Evolutionary conservation across 2,797 vertebrate species (phyloP).

Genomic region (Tamandua tetradactyla): DNA sequence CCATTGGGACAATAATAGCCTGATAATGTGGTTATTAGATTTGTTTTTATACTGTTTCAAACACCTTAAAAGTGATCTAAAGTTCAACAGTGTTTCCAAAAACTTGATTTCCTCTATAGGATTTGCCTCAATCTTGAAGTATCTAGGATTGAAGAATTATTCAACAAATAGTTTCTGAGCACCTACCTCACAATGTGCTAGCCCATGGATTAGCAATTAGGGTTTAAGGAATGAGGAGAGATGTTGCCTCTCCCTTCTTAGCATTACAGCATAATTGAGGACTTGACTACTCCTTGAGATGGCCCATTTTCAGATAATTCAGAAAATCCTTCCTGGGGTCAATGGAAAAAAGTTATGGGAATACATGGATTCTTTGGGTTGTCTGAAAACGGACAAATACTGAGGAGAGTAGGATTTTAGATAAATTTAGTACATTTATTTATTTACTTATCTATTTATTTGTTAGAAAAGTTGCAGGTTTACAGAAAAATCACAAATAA

Average conservation of each 20-base stretch:
- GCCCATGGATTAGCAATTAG: neutral
- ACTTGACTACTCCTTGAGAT: neutral
- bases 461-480: no score
- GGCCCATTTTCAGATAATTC: neutral
- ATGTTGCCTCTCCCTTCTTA: neutral
- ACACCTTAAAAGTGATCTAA: neutral
- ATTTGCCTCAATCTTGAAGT: neutral
- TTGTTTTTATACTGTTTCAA: neutral
- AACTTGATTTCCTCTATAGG: neutral
- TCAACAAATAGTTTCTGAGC: neutral
- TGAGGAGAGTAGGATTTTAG: neutral
- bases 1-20: no score
- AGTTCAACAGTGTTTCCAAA: neutral
- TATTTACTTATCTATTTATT: no score
- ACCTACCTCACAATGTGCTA: neutral
- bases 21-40: neutral
- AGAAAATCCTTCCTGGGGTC: conserved; percentile 5
- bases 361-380: neutral
- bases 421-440: neutral
- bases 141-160: neutral
- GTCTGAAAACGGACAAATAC: conserved; percentile 22
- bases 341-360: neutral
- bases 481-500: no score
- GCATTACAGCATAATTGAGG: neutral
- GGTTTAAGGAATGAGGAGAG: neutral